These are phyloP conservation scores for Conomelus anceps DNA, from an alignment of 2,888 invertebrate genomes.

Conservation along the genomic window DNA sequence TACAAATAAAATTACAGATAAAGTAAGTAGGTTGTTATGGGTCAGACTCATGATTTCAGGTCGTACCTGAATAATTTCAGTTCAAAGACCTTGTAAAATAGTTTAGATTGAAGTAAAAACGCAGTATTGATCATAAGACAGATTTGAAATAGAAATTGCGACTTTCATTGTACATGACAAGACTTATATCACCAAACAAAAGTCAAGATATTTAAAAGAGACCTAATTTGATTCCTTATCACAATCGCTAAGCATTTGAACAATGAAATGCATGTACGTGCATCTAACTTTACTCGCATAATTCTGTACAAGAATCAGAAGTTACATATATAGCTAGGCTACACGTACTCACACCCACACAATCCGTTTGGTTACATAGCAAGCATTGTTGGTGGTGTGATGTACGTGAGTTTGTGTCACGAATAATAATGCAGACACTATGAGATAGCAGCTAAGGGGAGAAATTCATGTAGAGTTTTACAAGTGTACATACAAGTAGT, in stretches of 20 bases:
- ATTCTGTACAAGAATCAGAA: not conserved
- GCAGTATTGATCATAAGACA: too few species aligned
- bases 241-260: not conserved
- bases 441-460: not conserved
- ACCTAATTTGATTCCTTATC: too few species aligned
- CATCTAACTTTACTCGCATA: not conserved
- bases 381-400: not conserved
- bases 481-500: not conserved
- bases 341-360: not conserved
- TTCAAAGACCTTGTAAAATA: too few species aligned
- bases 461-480: not conserved
- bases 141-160: too few species aligned
- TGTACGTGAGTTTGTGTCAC: not conserved
- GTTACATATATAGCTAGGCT: not conserved
- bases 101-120: too few species aligned
- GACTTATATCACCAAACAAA: too few species aligned
- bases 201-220: too few species aligned
- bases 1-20: too few species aligned
- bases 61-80: too few species aligned
- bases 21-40: too few species aligned
- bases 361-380: not conserved
- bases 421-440: not conserved
- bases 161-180: too few species aligned
- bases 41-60: too few species aligned
- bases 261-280: not conserved